Evolutionary conservation across 2,797 vertebrate genomes (phyloP), one percentile per base, ranked within the genome.

Genomic region (Acropternis orthonyx): DNA sequence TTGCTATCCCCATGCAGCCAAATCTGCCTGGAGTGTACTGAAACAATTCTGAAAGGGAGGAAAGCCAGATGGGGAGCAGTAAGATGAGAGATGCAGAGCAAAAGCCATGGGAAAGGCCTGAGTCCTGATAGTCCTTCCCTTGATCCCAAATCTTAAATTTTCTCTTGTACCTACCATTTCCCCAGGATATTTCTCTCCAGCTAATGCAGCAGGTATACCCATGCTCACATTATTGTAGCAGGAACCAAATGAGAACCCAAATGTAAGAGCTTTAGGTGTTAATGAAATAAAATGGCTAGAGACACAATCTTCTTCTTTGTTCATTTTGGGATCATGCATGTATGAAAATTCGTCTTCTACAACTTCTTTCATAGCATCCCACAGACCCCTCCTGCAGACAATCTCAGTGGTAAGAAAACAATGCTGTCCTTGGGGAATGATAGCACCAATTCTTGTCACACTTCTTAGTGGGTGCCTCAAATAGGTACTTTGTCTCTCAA

Each of bases 81-180:
- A 4, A 79, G 34, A 28, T 0, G 0, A 22, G 36, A 55, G 16
- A 44, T 9, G 41, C 52, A 52, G 66, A 71, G 24, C 46, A 81
- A 89, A 75, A 88, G n/a, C 24, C 67, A 72, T 0, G 3, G 56
- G 34, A 71, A 72, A 77, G 44, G 41, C 39, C 66, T 80, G 44
- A 28, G 67, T 7, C 18, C 46, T 66, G 20, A 14, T 15, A 65
- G 21, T 34, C 54, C 22, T 78, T 83, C 26, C 34, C 46, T 46
- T 5, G 0, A 41, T 66, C 73, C 55, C 0, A 0, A 85, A 14
- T 39, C 65, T 75, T 59, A 84, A 36, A 34, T 39, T 39, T 84
- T 80, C 55, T 62, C 5, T 55, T 8, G 3, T 13, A 51, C 5
- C 2, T 20, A 21, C 21, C 0, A 1, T 34, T 91, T 68, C 20